Percentiles rank a stretch among this genome's conserved stretches.
Evolutionary conservation across 2,113 vertebrate species (phyloP).

Genomic region (Galeopterus variegatus): DNA sequence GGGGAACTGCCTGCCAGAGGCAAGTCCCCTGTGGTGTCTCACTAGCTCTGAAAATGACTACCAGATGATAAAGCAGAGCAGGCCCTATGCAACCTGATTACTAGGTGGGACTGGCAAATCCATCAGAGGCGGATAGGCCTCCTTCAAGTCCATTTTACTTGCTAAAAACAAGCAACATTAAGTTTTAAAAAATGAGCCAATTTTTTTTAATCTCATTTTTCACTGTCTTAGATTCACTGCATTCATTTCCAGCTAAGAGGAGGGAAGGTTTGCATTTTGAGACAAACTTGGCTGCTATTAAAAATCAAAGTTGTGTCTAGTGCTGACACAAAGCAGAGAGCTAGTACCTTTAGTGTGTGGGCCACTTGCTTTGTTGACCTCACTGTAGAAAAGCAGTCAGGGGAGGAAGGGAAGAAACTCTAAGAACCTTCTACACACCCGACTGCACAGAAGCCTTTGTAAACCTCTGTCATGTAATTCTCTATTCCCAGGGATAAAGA

Average conservation of each 20-base stretch:
- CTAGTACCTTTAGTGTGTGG: not conserved
- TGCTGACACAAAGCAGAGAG: not conserved
- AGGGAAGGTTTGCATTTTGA: not conserved
- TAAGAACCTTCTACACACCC: not conserved
- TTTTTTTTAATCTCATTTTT: constrained; percentile 66
- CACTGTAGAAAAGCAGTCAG: not conserved
- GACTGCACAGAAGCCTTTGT: not conserved
- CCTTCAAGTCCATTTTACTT: constrained; percentile 62
- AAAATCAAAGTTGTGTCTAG: not conserved
- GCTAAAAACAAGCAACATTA: constrained; percentile 20
- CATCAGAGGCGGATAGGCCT: constrained; percentile 47
- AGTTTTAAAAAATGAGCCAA: not conserved
- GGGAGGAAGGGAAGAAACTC: not conserved
- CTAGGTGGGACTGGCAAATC: constrained; percentile 41
- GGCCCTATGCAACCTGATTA: not conserved
- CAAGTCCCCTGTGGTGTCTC: constrained; percentile 33
- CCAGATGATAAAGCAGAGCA: constrained; percentile 56
- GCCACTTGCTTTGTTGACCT: not conserved
- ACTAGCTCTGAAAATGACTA: constrained; percentile 36
- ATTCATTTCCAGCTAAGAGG: constrained; percentile 18
- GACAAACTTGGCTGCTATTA: not conserved
- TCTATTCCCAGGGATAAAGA: not conserved
- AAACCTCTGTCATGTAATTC: not conserved
- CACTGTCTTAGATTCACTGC: not conserved
- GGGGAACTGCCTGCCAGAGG: constrained; percentile 38